Base-by-base conservation (phyloP, 2,888 invertebrate species). In the Ectropis crepuscularia region DNA sequence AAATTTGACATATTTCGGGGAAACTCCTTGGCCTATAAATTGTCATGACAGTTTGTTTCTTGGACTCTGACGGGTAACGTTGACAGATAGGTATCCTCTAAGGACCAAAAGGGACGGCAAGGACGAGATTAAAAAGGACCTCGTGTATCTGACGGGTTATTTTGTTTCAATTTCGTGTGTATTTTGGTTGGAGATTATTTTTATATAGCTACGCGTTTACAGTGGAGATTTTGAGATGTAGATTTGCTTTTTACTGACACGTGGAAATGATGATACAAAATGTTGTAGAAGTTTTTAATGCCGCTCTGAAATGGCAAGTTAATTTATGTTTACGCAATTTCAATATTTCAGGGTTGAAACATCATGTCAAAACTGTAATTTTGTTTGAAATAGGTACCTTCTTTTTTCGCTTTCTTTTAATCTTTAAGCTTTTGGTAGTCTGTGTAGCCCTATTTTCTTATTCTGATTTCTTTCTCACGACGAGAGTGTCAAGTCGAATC, bases 41-140 rank as follows among this genome's bases (percentile, higher is more conserved):
- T 57, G 60, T 59, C 50, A 48, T 62, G 70, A 66, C 70, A 68
- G 61, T 70, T 67, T 63, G 67, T 63, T 59, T 61, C 61, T 64
- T 68, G 63, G 59, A 63, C 50, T 63, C 57, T 67, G 65, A 63
- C 60, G 61, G 61, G 37, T 38, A 54, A 54, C 63, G 67, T 64
- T 72, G 70, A 72, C 70, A 70, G 72, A 68, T 67, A 67, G 63
- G 61, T 58, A 65, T 65, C 62, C 65, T 57, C 65, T n/a, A 9
- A 63, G 65, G 70, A 67, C 42, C 67, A 63, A 48, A 70, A 67
- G 65, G 68, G 68, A 69, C 60, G 58, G 62, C 41, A 16, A 51
- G 63, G 67, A 67, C 67, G 68, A 72, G 72, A 72, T 72, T 72
- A 72, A 70, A 72, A 70, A 64, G 68, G 68, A 65, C 63, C 67